Evolutionary conservation across 2,797 vertebrate species (phyloP).

Genomic region (Amniataba percoides): DNA sequence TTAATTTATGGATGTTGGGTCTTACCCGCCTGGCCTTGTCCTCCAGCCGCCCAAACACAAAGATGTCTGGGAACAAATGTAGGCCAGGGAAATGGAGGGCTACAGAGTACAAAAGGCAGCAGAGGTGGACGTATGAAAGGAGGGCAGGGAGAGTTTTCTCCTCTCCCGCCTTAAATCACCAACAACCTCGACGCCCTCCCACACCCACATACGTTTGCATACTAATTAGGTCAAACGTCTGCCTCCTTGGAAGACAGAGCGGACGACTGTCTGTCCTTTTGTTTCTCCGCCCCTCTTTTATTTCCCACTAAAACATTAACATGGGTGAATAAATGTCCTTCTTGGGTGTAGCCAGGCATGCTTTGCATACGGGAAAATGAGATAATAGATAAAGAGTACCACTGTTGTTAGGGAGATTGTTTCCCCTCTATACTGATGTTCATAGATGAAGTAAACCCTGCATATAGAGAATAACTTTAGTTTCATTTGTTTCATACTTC

Average conservation of each 20-base stretch:
- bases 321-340: constrained; percentile 58
- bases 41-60: constrained; percentile 58
- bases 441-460: neutral
- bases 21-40: constrained; percentile 31
- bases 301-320: constrained; percentile 67
- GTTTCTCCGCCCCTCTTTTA: constrained; percentile 66
- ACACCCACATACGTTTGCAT: constrained; percentile 71
- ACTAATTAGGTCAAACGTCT: constrained; percentile 82
- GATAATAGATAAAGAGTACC: neutral
- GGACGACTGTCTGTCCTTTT: constrained; percentile 76
- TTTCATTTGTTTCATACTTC: neutral
- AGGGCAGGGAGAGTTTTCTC: constrained; percentile 44
- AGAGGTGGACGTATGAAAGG: constrained; percentile 46
- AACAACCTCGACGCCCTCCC: constrained; percentile 49
- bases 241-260: constrained; percentile 74
- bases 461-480: neutral
- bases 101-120: constrained; percentile 49
- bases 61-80: constrained; percentile 70
- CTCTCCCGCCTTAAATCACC: constrained; percentile 55
- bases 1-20: constrained; percentile 63
- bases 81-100: constrained; percentile 60
- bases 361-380: constrained; percentile 44
- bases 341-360: constrained; percentile 41
- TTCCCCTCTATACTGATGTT: neutral
- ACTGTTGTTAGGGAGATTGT: constrained; percentile 9